phyloP scores from a whole-genome alignment of 2,888 invertebrate genomes.

The Cataglyphis cursor region DNA sequence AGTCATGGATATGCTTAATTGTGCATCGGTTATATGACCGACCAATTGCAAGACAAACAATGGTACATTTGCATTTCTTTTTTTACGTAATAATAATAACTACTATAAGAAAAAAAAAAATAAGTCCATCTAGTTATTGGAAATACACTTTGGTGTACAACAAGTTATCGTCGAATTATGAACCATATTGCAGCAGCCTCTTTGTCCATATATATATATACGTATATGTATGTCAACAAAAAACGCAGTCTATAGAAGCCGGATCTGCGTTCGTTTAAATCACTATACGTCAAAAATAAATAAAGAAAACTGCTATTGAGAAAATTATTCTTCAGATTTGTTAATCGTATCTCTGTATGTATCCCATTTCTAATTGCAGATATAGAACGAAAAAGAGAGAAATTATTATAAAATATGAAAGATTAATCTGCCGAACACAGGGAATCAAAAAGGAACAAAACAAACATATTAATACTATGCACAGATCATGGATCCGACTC shows the following conservation, averaged over 20 bases:
- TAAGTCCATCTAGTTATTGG: constrained; percentile 69
- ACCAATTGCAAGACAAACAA: constrained; percentile 77
- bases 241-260: constrained; percentile 62
- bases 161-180: constrained; percentile 71
- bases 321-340: constrained; percentile 17
- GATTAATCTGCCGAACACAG: background rate
- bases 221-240: constrained; percentile 63
- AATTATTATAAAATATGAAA: background rate
- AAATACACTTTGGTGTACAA: constrained; percentile 74
- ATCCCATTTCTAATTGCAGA: background rate
- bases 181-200: constrained; percentile 72
- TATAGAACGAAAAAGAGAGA: background rate
- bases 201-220: constrained; percentile 54
- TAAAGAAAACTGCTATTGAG: constrained; percentile 19
- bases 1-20: constrained; percentile 80
- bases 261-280: constrained; percentile 56
- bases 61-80: constrained; percentile 62
- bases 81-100: constrained; percentile 55
- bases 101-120: constrained; percentile 70
- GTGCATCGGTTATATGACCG: constrained; percentile 64
- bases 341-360: constrained; percentile 1
- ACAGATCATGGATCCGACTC: constrained; percentile 65
- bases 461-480: background rate
- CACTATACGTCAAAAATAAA: constrained; percentile 21
- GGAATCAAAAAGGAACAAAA: background rate